Evolutionary conservation across 1,140 invertebrate species (phyloP).

Genomic region (Lepidurus couesii): DNA sequence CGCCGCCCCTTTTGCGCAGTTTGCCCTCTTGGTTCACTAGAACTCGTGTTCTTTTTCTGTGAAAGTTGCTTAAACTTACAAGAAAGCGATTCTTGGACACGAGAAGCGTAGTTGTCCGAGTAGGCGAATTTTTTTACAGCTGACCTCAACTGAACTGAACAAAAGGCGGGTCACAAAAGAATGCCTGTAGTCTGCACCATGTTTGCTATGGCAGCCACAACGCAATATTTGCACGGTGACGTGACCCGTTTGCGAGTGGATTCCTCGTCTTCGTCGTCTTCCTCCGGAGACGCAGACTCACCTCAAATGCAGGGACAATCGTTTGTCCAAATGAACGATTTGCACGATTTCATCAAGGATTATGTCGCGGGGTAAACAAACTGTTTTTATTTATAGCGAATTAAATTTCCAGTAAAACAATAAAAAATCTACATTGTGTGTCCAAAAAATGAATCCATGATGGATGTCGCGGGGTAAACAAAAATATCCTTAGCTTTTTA

Average conservation of each 20-base stretch:
- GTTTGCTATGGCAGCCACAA: slow-evolving; percentile 16
- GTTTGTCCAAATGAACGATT: not conserved
- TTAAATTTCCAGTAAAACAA: too few relatives aligned
- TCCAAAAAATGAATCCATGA: too few relatives aligned
- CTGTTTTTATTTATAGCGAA: not conserved
- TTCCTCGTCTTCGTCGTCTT: not conserved
- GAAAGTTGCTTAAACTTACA: not conserved
- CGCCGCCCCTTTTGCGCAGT: slow-evolving; percentile 10
- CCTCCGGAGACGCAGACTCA: not conserved
- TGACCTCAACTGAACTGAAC: too few relatives aligned
- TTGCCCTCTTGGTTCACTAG: not conserved
- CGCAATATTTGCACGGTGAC: not conserved
- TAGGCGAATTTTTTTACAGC: not conserved
- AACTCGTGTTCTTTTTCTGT: not conserved
- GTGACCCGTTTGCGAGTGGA: not conserved
- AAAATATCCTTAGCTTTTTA: too few relatives aligned
- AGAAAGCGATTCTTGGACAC: too few relatives aligned
- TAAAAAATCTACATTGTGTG: too few relatives aligned
- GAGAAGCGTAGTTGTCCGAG: not conserved
- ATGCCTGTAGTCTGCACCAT: slow-evolving; percentile 2
- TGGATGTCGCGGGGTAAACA: too few relatives aligned
- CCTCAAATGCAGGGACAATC: slow-evolving; percentile 7
- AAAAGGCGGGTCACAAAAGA: not conserved
- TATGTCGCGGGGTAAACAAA: not conserved
- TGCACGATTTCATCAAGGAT: slow-evolving; percentile 8